A percentile compares a stretch with the other conserved stretches of the same genome.
phyloP scores from a whole-genome alignment of 2,113 vertebrate species.

The Poecile atricapillus region DNA sequence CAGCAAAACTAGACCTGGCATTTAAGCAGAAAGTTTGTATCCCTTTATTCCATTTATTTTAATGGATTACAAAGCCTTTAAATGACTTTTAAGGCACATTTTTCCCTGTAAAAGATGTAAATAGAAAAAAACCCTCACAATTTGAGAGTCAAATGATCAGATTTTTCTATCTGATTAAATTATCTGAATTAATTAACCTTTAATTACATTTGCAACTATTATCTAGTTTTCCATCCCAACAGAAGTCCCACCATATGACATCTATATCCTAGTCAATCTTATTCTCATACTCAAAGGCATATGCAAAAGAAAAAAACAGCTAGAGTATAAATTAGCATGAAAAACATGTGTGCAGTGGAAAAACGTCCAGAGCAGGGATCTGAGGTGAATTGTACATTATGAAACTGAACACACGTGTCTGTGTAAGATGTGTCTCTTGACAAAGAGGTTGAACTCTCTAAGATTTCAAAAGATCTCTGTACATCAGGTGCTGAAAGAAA shows the following conservation, averaged over 20 bases:
- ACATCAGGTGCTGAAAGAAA: neutral
- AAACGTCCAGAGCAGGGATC: neutral
- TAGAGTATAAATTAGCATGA: neutral
- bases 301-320: neutral
- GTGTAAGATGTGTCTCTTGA: neutral
- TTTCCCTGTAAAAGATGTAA: neutral
- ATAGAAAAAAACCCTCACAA: neutral
- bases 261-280: neutral
- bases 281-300: neutral
- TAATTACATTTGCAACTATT: conserved; percentile 20
- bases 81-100: neutral
- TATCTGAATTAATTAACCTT: conserved; percentile 51
- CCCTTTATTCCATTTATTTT: neutral
- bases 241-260: conserved; percentile 48
- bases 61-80: neutral
- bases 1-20: neutral
- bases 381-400: neutral
- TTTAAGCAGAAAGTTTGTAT: neutral
- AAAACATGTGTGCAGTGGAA: neutral
- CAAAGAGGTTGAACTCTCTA: neutral
- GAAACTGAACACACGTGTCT: neutral
- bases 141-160: neutral
- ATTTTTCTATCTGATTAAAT: conserved; percentile 2
- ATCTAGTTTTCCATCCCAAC: neutral
- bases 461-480: neutral